Evolutionary conservation across 2,888 invertebrate genomes (phyloP), one percentile per base, ranked within the genome.

Genomic region (Oegoconia quadripuncta): DNA sequence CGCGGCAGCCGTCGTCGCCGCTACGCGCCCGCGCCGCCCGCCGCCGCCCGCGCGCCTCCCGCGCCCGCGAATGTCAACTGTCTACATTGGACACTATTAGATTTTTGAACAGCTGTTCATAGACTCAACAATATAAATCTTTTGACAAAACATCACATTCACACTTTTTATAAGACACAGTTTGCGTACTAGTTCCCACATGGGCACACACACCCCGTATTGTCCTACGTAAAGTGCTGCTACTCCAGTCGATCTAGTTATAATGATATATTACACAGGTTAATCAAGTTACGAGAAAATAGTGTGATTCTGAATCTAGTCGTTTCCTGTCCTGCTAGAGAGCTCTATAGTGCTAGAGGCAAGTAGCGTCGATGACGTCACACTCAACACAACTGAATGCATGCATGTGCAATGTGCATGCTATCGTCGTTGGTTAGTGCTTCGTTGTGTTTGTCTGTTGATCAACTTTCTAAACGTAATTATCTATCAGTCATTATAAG

Each of bases 271-370:
- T n/a, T n/a, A n/a, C n/a, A n/a, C n/a, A n/a, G n/a, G n/a, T n/a
- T n/a, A n/a, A n/a, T n/a, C n/a, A n/a, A n/a, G n/a, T n/a, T n/a
- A n/a, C n/a, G n/a, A n/a, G n/a, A n/a, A 14, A 13, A 55, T 50
- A 51, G 36, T 37, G 40, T 48, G 53, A 42, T 52, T 47, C 50
- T 48, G 57, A 71, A 78, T 65, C n/a, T 54, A 68, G 60, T 35
- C 15, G 59, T 63, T 75, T 78, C 78, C 78, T 78, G 69, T 70
- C 74, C 76, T 64, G 64, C 52, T 46, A 9, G 23, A 23, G 23
- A 3, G 4, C 23, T 20, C 20, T 20, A 20, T 6, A 20, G 20
- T 20, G 20, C 20, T 20, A 6, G 20, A 20, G 7, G 48, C 50
- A 38, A 42, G 48, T 43, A 41, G 49, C 41, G 36, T 31, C 36